Evolutionary conservation across 2,888 invertebrate genomes (phyloP).

Genomic region (Phyllotreta cruciferae): DNA sequence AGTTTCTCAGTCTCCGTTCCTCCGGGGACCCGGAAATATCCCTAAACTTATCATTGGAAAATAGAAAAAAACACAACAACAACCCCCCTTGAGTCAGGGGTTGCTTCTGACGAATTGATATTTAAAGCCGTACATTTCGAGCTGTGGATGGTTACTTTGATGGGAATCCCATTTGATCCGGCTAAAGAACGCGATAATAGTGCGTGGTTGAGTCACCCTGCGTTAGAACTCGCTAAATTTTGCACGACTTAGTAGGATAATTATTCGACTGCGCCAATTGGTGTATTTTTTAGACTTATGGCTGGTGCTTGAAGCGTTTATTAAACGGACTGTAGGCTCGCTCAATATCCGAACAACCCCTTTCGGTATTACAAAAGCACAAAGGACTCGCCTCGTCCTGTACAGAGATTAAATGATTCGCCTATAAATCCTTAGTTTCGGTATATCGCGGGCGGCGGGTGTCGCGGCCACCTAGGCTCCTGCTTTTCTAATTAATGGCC

Average conservation of each 20-base stretch:
- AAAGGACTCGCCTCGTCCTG: conserved; percentile 32
- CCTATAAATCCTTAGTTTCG: conserved; percentile 52
- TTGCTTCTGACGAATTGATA: conserved; percentile 48
- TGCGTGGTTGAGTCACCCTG: no score
- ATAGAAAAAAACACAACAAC: conserved; percentile 51
- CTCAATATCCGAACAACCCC: conserved; percentile 13
- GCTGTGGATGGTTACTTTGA: conserved; percentile 33
- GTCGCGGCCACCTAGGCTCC: conserved; percentile 51
- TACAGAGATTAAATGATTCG: conserved; percentile 43
- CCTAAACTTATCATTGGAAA: conserved; percentile 54
- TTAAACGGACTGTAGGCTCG: conserved; percentile 14
- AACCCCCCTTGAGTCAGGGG: conserved; percentile 25
- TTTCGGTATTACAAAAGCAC: conserved; percentile 22
- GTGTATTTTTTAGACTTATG: no score
- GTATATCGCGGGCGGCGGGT: conserved; percentile 50
- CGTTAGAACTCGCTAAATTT: no score
- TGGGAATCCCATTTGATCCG: conserved; percentile 13
- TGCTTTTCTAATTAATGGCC: conserved; percentile 55
- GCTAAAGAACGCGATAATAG: no score
- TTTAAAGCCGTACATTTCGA: conserved; percentile 50
- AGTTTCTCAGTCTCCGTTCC: conserved; percentile 45
- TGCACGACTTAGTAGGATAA: no score
- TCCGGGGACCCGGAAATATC: conserved; percentile 47
- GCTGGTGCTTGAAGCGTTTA: conserved; percentile 3
- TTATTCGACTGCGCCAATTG: no score